Percentiles rank a stretch among this genome's conserved stretches.
These are phyloP conservation scores for Coilia nasus DNA, from an alignment of 2,797 vertebrate genomes.

Conservation along the genomic window DNA sequence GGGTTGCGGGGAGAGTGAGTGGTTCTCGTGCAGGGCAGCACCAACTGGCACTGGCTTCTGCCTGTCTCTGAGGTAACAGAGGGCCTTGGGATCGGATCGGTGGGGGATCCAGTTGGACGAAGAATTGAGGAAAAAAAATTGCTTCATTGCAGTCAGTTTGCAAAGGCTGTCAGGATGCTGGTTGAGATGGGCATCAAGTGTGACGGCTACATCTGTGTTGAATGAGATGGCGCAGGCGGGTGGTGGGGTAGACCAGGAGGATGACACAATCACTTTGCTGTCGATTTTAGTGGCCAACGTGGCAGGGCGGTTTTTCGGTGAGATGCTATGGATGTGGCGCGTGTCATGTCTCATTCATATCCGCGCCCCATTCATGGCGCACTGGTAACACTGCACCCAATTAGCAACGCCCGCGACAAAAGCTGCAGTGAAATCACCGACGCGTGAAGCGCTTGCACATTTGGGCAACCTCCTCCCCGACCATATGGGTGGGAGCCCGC, in stretches of 20 bases:
- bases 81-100: conserved; percentile 32
- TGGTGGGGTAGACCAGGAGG: neutral
- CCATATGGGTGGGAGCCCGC: no score
- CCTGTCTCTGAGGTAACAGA: conserved; percentile 43
- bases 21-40: conserved; percentile 47
- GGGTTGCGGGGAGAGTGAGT: conserved; percentile 53
- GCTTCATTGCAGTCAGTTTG: no score
- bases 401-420: no score
- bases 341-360: conserved; percentile 1
- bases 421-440: no score
- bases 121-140: neutral
- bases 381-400: no score
- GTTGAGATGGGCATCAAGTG: neutral
- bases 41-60: conserved; percentile 31
- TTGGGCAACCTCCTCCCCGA: no score
- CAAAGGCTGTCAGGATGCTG: neutral
- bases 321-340: neutral
- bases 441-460: no score
- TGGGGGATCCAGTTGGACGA: neutral
- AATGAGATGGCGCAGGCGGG: neutral
- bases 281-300: neutral
- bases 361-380: no score
- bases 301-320: neutral
- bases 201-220: conserved; percentile 24
- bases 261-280: neutral